Evolutionary conservation across 2,113 vertebrate species (phyloP).

Genomic region (Lepidothrix coronata): DNA sequence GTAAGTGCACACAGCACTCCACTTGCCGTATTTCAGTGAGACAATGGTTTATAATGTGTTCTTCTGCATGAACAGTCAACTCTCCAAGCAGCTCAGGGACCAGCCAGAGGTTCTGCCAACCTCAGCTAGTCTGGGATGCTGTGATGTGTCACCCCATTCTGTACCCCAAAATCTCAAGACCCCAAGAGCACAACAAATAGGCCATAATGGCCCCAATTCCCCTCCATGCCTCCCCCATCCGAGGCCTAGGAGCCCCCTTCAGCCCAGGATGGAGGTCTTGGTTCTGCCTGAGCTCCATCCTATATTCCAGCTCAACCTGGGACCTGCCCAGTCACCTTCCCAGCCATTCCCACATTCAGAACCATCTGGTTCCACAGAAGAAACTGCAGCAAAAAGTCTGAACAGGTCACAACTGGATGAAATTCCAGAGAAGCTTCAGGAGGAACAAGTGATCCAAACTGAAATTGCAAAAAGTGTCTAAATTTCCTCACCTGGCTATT

Average conservation of each 20-base stretch:
- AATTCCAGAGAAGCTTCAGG: not conserved
- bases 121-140: not conserved
- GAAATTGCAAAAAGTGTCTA: not conserved
- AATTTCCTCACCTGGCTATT: not conserved
- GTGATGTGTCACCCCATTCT: not conserved
- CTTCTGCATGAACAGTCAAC: not conserved
- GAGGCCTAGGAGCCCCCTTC: too few relatives aligned
- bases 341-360: not conserved
- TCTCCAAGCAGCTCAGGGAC: not conserved
- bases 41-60: not conserved
- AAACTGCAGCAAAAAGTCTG: not conserved
- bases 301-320: fast-evolving
- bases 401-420: not conserved
- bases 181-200: fast-evolving
- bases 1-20: fast-evolving
- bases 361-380: fast-evolving
- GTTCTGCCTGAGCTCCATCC: not conserved
- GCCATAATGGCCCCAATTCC: not conserved
- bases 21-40: fast-evolving
- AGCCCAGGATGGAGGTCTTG: fast-evolving
- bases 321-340: not conserved
- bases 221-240: fast-evolving
- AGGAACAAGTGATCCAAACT: not conserved
- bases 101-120: not conserved
- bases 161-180: not conserved